phyloP scores from a whole-genome alignment of 2,113 vertebrate genomes.

The Phoxinus phoxinus region DNA sequence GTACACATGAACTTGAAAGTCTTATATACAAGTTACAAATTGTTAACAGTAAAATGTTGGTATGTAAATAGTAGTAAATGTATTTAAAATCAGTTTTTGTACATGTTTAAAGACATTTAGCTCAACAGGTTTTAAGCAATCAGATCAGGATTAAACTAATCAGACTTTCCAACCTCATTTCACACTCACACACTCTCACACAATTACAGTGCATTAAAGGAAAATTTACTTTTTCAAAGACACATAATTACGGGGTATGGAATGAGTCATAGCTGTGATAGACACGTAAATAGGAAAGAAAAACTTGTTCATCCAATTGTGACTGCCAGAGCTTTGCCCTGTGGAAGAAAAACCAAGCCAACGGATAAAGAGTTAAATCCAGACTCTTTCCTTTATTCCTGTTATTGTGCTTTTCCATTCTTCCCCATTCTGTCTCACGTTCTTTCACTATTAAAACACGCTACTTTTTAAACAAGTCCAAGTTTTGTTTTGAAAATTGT shows the following conservation, averaged over 20 bases:
- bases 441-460: not conserved
- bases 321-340: conserved; percentile 68
- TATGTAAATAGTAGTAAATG: not conserved
- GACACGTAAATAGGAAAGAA: conserved; percentile 63
- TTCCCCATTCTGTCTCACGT: not conserved
- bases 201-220: conserved; percentile 71
- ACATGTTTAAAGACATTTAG: conserved; percentile 22
- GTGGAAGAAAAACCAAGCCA: conserved; percentile 42
- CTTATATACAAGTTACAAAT: not conserved
- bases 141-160: conserved; percentile 51
- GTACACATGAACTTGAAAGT: not conserved
- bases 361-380: conserved; percentile 57
- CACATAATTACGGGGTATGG: conserved; percentile 69
- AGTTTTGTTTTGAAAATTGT: not conserved
- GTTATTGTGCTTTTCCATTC: conserved; percentile 59
- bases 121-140: conserved; percentile 35
- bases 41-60: not conserved
- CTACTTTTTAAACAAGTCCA: conserved; percentile 52
- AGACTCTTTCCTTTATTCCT: conserved; percentile 64
- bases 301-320: conserved; percentile 72
- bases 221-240: conserved; percentile 57
- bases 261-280: conserved; percentile 68
- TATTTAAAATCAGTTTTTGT: not conserved
- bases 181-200: conserved; percentile 56
- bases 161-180: conserved; percentile 55